Base-by-base conservation (phyloP, 2,888 invertebrate species). In the Buathra laborator region DNA sequence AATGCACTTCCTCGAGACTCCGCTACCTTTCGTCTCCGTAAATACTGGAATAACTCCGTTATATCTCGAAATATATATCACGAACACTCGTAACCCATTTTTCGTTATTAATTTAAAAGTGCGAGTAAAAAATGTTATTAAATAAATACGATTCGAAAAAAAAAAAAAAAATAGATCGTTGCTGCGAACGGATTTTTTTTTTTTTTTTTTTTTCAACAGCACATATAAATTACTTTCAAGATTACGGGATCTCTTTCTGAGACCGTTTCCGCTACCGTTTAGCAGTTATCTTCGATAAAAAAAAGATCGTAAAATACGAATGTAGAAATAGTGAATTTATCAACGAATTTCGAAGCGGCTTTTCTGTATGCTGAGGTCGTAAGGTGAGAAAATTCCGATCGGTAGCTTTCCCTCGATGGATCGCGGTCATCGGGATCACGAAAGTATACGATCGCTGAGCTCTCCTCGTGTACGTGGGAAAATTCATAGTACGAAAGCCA, bases 391-490 rank as follows among this genome's bases (percentile, higher is more conserved):
- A 88, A 88, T 87, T 64, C 86, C 59, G 81, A 32, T 68, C 76
- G 71, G 82, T 80, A 71, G 89, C 89, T 90, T 90, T 90, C 90
- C 89, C 90, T 86, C 80, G 80, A 72, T 71, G 83, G 53, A 85
- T 85, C 79, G 75, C 56, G 75, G 84, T 79, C 83, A 74, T 83
- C 81, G 81, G 75, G 48, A 75, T 86, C 81, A 70, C 84, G 87
- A 87, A 88, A 87, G 78, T 84, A 70, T 29, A 16, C 16, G 43
- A 43, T 43, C 66, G n/a, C 64, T 4, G 12, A 19, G 37, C 19
- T 9, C 37, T 7, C 2, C 7, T 7, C 12, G 37, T n/a, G 70
- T 80, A 80, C 72, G 66, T 74, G 56, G 44, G 67, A 82, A 85
- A 75, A 78, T 24, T 53, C 43, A 51, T 24, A 56, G 43, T 53